Evolutionary conservation across 2,797 vertebrate genomes (phyloP).

Genomic region (Myotis daubentonii): DNA sequence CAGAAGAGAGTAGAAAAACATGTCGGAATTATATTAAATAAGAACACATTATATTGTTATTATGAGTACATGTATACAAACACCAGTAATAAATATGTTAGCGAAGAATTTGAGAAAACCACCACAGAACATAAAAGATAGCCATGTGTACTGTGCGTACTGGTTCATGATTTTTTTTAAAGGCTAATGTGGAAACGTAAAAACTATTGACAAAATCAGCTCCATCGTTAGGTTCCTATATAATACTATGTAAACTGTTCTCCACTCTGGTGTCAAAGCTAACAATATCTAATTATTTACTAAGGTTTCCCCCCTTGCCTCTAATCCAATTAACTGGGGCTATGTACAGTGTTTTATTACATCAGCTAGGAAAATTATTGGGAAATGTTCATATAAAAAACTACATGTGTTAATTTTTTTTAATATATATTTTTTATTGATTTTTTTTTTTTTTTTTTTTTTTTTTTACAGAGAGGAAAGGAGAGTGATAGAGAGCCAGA

Average conservation of each 20-base stretch:
- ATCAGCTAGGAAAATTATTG: constrained; percentile 1
- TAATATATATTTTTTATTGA: background rate
- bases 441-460: too few relatives aligned
- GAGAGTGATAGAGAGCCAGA: too few relatives aligned
- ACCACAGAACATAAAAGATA: background rate
- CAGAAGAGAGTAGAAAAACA: background rate
- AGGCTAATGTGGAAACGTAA: background rate
- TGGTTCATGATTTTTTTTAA: constrained; percentile 7
- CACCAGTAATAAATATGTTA: constrained; percentile 44
- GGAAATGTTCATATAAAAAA: constrained; percentile 5
- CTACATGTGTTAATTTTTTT: background rate
- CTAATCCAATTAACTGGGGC: background rate
- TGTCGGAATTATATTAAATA: constrained; percentile 23
- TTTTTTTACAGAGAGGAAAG: too few relatives aligned
- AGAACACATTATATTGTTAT: background rate
- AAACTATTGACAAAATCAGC: background rate
- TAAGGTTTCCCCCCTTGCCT: background rate
- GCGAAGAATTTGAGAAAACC: background rate
- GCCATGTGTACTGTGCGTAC: background rate
- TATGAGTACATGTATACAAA: background rate
- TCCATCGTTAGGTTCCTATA: background rate
- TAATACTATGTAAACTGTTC: background rate
- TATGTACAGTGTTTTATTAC: background rate
- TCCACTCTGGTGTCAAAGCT: constrained; percentile 10
- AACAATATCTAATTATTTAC: constrained; percentile 19